Evolutionary conservation across 1,140 invertebrate genomes (phyloP).

Genomic region (Piezodorus guildinii): DNA sequence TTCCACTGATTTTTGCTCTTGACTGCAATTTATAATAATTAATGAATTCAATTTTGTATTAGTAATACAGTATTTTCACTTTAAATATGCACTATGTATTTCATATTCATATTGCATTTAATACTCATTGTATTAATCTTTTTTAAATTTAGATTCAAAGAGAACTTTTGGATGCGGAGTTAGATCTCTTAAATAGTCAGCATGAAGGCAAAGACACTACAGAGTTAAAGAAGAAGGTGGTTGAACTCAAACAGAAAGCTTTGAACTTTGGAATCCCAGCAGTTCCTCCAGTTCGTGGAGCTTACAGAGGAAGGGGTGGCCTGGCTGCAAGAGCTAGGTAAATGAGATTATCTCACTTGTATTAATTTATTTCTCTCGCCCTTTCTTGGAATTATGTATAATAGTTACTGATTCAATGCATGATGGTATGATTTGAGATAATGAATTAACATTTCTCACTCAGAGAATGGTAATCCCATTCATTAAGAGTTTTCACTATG

Average conservation of each 20-base stretch:
- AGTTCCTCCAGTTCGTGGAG: slow-evolving; percentile 9
- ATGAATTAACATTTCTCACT: too few species aligned
- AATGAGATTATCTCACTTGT: background rate
- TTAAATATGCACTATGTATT: too few species aligned
- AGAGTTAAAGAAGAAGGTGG: slow-evolving; percentile 56
- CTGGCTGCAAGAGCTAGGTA: slow-evolving; percentile 23
- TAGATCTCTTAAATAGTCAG: slow-evolving; percentile 75
- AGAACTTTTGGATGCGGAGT: slow-evolving; percentile 75
- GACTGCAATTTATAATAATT: background rate
- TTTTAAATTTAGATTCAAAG: slow-evolving; percentile 34
- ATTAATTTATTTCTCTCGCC: too few species aligned
- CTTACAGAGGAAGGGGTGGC: slow-evolving; percentile 6
- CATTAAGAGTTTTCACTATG: too few species aligned
- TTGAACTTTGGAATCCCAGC: slow-evolving; percentile 18
- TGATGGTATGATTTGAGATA: too few species aligned
- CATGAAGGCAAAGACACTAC: slow-evolving; percentile 64
- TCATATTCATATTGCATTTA: too few species aligned
- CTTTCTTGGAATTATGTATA: too few species aligned
- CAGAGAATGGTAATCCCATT: too few species aligned
- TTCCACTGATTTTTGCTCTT: too few species aligned
- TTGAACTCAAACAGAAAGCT: slow-evolving; percentile 45
- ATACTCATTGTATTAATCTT: background rate
- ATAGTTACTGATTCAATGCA: too few species aligned
- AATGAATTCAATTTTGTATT: background rate
- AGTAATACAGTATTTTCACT: background rate